Base-by-base conservation (phyloP, 2,797 vertebrate genomes). In the Argyrosomus regius region DNA sequence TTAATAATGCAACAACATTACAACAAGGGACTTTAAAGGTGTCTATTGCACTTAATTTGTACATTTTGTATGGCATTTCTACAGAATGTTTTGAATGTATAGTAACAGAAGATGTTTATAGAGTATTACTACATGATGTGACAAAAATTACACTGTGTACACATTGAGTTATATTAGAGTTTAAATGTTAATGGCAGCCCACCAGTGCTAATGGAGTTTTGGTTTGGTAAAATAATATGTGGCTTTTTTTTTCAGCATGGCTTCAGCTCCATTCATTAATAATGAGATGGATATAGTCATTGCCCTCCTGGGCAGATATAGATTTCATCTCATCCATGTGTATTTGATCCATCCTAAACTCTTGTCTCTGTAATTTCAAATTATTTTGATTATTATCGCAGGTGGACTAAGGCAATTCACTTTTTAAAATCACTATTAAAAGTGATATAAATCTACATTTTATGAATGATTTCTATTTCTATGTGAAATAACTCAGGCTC, bases 201-300 rank as follows among this genome's bases (percentile, higher is more conserved):
- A 11, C 5, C 22, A 11, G 31, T n/a, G 70, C 61, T 80, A 28
- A 52, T 56, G 17, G 35, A 65, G 60, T 76, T 80, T 78, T 81
- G 62, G 41, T 79, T 77, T 58, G 31, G 59, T 89, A 14, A 78
- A 88, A 86, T 88, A 76, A 87, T 64, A 71, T 67, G 69, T 58
- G 26, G 16, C 54, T 35, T 72, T 90, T 77, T 75, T 80, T 77
- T 88, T 80, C 77, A 84, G n/a, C 26, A 11, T 69, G 65, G 63
- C 77, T 71, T 80, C 52, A 53, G 58, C 61, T 7, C 83, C 74
- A 84, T 93, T 59, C 78, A 94, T 93, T 91, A 92, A 72, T 94
- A 52, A 94, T 91, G 77, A 82, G 49, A 72, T 87, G 64, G 75
- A 86, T 82, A 50, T 75, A 75, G 64, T 84, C 75, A 78, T 81